A percentile compares a stretch with the other conserved stretches of the same genome.
Conservation (phyloP, 2,113 vertebrate species). For the Ovis aries region ARS-UI_Ramb_v3.0 NC_056056.1:189461001-189461500, state of each 20-base stretch:
- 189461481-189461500: background rate
- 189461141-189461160: background rate
- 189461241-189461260: background rate
- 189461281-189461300: background rate
- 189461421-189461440: background rate
- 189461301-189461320: background rate
- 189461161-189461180: background rate
- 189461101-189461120: background rate
- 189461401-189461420: background rate
- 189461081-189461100: background rate
- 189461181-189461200: background rate
- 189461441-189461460: background rate
- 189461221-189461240: background rate
- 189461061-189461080: background rate
- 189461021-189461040: background rate
- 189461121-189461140: background rate
- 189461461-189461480: background rate
- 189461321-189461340: background rate
- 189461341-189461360: background rate
- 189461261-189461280: background rate
- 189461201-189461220: background rate
- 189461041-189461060: background rate
- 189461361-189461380: background rate
- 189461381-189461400: background rate
- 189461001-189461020: fast-evolving